A percentile compares a stretch with the other conserved stretches of the same genome.
Conservation (phyloP, 35 echinoderm and acorn worm species). For the Holothuria glaberrima region DNA sequence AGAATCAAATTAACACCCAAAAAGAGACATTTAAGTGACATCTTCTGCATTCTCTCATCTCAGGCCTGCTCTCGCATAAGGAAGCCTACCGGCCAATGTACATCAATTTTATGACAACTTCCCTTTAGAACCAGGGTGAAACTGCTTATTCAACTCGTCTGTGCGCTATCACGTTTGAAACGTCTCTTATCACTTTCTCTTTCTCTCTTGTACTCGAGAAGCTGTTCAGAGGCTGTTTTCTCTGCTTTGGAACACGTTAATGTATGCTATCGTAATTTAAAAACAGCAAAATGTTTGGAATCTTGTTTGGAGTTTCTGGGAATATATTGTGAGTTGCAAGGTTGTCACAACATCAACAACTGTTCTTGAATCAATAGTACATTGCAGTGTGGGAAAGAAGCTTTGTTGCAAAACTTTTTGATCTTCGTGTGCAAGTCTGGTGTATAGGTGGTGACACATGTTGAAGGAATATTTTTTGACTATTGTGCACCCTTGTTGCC, state of each 20-base stretch:
- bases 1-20: constrained; percentile 42
- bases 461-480: too few species aligned
- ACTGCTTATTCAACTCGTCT: constrained; percentile 30
- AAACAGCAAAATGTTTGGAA: constrained; percentile 8
- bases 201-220: background rate
- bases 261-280: constrained; percentile 19
- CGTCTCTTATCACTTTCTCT: constrained; percentile 5
- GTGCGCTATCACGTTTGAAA: constrained; percentile 23
- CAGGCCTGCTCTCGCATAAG: too few species aligned
- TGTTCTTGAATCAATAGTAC: too few species aligned
- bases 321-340: too few species aligned
- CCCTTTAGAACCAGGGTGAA: background rate
- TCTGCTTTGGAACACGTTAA: background rate
- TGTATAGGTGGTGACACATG: too few species aligned
- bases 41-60: too few species aligned
- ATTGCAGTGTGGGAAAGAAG: too few species aligned
- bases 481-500: too few species aligned
- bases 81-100: constrained; percentile 7
- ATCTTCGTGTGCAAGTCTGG: too few species aligned
- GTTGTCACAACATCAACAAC: too few species aligned
- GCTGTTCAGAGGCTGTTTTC: background rate
- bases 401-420: too few species aligned
- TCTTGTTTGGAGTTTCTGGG: background rate
- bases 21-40: constrained; percentile 7
- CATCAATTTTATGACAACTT: constrained; percentile 42